Percentiles rank a stretch among this genome's conserved stretches.
These are phyloP conservation scores for Trachemys scripta DNA, from an alignment of 2,113 vertebrate genomes.

Conservation along the genomic window DNA sequence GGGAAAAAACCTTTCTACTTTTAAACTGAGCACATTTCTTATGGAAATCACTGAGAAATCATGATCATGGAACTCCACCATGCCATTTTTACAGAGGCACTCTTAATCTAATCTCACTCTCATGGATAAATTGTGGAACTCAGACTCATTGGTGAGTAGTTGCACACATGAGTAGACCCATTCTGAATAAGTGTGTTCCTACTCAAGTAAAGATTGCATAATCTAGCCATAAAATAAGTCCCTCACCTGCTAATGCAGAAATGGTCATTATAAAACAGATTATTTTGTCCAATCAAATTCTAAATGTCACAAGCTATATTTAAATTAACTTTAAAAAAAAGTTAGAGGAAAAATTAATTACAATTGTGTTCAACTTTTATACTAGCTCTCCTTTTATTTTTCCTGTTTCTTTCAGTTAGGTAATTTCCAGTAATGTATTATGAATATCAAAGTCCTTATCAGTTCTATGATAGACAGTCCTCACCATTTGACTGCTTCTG, in stretches of 20 bases:
- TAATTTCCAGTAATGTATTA: not conserved
- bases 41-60: not conserved
- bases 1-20: not conserved
- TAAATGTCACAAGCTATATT: not conserved
- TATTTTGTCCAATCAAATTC: not conserved
- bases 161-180: not conserved
- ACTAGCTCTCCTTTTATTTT: not conserved
- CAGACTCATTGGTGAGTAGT: not conserved
- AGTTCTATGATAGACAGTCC: not conserved
- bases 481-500: not conserved
- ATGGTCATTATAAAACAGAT: not conserved
- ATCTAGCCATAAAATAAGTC: not conserved
- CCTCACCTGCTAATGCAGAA: not conserved
- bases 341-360: not conserved
- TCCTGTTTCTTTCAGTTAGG: not conserved
- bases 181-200: not conserved
- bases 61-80: not conserved
- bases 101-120: not conserved
- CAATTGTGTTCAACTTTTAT: not conserved
- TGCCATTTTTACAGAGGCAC: not conserved
- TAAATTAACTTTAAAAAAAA: not conserved
- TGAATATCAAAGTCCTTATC: not conserved
- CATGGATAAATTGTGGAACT: not conserved
- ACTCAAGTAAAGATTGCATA: not conserved
- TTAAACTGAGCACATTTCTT: not conserved